Evolutionary conservation across 2,888 invertebrate genomes (phyloP).

Genomic region (Electrophaes corylata): DNA sequence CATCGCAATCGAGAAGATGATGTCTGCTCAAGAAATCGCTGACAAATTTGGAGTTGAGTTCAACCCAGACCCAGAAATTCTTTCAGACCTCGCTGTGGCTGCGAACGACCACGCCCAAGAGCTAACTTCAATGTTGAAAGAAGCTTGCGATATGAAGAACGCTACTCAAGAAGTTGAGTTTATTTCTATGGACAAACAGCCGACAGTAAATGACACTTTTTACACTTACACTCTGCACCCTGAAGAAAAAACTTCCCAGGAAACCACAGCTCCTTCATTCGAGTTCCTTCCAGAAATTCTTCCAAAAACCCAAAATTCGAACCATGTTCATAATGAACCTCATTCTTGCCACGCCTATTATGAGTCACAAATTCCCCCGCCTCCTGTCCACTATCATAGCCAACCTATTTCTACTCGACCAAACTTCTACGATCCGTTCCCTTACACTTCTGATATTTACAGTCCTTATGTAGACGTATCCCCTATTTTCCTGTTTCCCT

Average conservation of each 20-base stretch:
- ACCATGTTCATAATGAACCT: slow-evolving; percentile 42
- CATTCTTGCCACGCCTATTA: slow-evolving; percentile 49
- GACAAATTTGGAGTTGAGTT: slow-evolving; percentile 75
- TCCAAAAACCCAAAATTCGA: slow-evolving; percentile 35
- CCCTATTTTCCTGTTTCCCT: slow-evolving; percentile 49
- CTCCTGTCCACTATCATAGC: slow-evolving; percentile 50
- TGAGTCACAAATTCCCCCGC: slow-evolving; percentile 60
- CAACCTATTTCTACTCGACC: slow-evolving; percentile 62
- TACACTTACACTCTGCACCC: slow-evolving; percentile 47
- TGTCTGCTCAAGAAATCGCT: slow-evolving; percentile 78
- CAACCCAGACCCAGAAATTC: slow-evolving; percentile 69
- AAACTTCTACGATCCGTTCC: slow-evolving; percentile 64
- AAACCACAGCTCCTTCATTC: slow-evolving; percentile 36
- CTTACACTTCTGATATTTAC: slow-evolving; percentile 57
- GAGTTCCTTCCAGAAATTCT: slow-evolving; percentile 34
- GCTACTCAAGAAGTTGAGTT: slow-evolving; percentile 45
- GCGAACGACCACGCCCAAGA: slow-evolving; percentile 71
- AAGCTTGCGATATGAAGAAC: slow-evolving; percentile 57
- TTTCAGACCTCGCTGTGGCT: slow-evolving; percentile 67
- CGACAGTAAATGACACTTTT: slow-evolving; percentile 46
- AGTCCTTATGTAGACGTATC: slow-evolving; percentile 56
- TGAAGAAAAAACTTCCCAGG: slow-evolving; percentile 39
- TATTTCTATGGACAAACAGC: slow-evolving; percentile 40
- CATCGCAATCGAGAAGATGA: slow-evolving; percentile 79
- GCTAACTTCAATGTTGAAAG: slow-evolving; percentile 61